Evolutionary conservation across 23 tunicate species (phyloP).

Genomic region (Ciona savignyi): DNA sequence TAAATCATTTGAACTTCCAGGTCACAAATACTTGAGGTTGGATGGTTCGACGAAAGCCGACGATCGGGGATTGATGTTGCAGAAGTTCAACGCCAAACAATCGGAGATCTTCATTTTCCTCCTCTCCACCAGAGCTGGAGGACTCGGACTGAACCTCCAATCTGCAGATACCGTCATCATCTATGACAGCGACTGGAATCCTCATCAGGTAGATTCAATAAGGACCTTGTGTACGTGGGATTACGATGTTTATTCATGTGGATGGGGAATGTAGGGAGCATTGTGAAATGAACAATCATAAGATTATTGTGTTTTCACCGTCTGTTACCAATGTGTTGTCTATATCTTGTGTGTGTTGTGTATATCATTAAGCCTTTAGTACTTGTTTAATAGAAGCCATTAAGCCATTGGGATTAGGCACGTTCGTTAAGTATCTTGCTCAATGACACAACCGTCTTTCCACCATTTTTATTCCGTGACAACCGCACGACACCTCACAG

Average conservation of each 20-base stretch:
- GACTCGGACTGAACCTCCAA: slow-evolving; percentile 93
- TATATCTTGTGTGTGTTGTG: no score
- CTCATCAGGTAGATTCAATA: slow-evolving; percentile 84
- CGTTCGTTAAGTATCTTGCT: no score
- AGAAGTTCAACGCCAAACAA: slow-evolving; percentile 58
- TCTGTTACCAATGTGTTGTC: no score
- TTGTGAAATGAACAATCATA: no score
- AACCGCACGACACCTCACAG: no score
- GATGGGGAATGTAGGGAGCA: no score
- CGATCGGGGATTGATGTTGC: slow-evolving; percentile 83
- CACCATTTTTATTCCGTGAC: no score
- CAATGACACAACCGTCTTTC: no score
- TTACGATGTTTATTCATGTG: not conserved
- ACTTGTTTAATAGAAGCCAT: no score
- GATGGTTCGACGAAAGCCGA: slow-evolving; percentile 96
- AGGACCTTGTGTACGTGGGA: not conserved
- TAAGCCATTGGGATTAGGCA: no score
- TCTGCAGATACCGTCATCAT: slow-evolving; percentile 98
- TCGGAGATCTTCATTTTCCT: slow-evolving; percentile 85
- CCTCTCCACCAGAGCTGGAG: slow-evolving; percentile 96
- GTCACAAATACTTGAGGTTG: slow-evolving; percentile 84
- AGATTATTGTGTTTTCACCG: no score
- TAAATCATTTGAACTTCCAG: slow-evolving; percentile 8
- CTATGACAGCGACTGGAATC: slow-evolving; percentile 99
- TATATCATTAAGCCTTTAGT: no score